Evolutionary conservation across 2,888 invertebrate genomes (phyloP), one percentile per base, ranked within the genome.

Genomic region (Drosophila kuntzei): DNA sequence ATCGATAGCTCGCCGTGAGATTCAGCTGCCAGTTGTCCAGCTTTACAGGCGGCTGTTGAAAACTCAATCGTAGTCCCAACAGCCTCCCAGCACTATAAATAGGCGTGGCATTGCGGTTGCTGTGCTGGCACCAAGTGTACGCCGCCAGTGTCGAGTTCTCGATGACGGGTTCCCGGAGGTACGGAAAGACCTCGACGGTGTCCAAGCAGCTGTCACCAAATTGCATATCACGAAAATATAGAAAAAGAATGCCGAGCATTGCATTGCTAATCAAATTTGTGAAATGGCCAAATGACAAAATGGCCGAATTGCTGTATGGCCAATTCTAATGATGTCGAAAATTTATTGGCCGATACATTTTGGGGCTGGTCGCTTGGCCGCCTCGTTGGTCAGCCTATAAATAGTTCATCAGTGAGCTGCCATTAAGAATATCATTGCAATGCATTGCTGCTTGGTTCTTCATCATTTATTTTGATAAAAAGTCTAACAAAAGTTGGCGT

Each of bases 111-210:
- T 69, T 82, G 34, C 78, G 83, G 1, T 60, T 41, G 53, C 87
- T 90, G 54, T 83, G 89, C 79, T 90, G 90, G 73, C 92, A 92
- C 71, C 92, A 87, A 66, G 90, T 89, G 76, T 90, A 90, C 69
- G 92, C 90, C 62, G 92, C 80, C 63, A 80, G 71, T 34, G 90
- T 90, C 22, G 90, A 79, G 67, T 92, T 91, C 81, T 92, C 92
- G 71, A 92, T 91, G 82, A 92, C 90, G 70, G 92, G 85, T 70
- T 91, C 92, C 60, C 90, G 90, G 69, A 92, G 81, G 90, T 91
- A 91, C 74, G 92, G 92, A 90, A 92, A 92, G 75, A 92, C 88
- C 83, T 92, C 92, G 64, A 92, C 86, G 77, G 90, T 90, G 84
- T 92, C 92, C 77, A 85, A 89, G 78, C 92, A 92, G 77, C 92